phyloP scores from a whole-genome alignment of 2,888 invertebrate genomes.

The Blera fallax region DNA sequence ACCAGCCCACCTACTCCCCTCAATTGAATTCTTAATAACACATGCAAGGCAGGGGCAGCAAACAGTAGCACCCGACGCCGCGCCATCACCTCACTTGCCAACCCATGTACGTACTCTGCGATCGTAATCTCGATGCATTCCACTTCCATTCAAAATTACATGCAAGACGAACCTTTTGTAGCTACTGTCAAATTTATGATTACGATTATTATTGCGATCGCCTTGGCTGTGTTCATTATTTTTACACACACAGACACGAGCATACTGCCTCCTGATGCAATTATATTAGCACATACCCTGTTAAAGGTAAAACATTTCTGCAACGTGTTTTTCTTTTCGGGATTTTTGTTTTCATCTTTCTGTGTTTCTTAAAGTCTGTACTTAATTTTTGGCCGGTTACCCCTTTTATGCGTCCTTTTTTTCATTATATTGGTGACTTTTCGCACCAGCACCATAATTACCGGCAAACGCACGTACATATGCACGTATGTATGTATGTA shows the following conservation, averaged over 20 bases:
- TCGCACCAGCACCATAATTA: slow-evolving; percentile 65
- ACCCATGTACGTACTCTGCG: background rate
- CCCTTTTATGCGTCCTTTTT: background rate
- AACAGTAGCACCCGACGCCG: slow-evolving; percentile 10
- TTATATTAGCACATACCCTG: slow-evolving; percentile 8
- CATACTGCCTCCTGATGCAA: background rate
- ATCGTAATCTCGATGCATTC: slow-evolving; percentile 28
- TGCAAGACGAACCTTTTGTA: slow-evolving; percentile 33
- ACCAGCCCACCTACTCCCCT: background rate
- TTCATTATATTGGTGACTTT: slow-evolving; percentile 52
- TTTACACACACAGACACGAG: background rate
- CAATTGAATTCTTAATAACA: slow-evolving; percentile 35
- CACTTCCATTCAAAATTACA: slow-evolving; percentile 26
- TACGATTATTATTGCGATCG: slow-evolving; percentile 43
- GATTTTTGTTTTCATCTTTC: slow-evolving; percentile 38
- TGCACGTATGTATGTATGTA: too few relatives aligned
- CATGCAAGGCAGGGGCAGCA: background rate
- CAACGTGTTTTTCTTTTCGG: slow-evolving; percentile 22
- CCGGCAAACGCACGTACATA: slow-evolving; percentile 41
- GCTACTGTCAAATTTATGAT: slow-evolving; percentile 62
- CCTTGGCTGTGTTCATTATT: background rate
- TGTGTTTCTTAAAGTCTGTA: background rate
- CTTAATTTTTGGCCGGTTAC: slow-evolving; percentile 36
- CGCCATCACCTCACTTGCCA: background rate
- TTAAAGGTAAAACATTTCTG: background rate